These are phyloP conservation scores for Penaeus vannamei DNA, from an alignment of 1,140 invertebrate genomes.

Conservation along the genomic window DNA sequence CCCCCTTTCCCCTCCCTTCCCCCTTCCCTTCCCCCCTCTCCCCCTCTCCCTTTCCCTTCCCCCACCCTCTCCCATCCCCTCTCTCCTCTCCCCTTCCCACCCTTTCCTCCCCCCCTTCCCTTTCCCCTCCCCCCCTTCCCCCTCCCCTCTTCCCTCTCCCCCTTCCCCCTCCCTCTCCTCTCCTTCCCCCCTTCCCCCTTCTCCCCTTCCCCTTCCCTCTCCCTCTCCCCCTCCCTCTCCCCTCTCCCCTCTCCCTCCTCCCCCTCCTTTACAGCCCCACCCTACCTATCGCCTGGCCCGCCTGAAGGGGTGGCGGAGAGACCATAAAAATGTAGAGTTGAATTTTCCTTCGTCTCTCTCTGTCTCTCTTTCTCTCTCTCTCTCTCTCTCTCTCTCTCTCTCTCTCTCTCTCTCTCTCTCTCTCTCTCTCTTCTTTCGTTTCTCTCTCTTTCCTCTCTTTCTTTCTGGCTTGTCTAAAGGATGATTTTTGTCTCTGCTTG, in stretches of 20 bases:
- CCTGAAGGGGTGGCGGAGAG: neutral
- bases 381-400: neutral
- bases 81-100: neutral
- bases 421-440: no score
- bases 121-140: neutral
- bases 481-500: neutral
- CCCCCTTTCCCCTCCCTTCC: neutral
- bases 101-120: neutral
- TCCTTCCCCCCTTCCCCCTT: neutral
- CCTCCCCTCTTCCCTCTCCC: neutral
- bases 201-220: neutral
- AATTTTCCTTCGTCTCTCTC: neutral
- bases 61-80: neutral
- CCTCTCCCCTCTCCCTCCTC: neutral
- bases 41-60: neutral
- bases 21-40: neutral
- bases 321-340: no score
- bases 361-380: neutral
- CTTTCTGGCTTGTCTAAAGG: slow-evolving; percentile 1
- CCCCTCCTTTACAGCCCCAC: neutral
- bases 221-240: neutral
- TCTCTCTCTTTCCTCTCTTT: neutral
- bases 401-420: neutral
- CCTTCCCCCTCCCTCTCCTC: neutral
- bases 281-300: neutral